Conservation (phyloP, 2,888 invertebrate species). For the Deroplatys truncata region DNA sequence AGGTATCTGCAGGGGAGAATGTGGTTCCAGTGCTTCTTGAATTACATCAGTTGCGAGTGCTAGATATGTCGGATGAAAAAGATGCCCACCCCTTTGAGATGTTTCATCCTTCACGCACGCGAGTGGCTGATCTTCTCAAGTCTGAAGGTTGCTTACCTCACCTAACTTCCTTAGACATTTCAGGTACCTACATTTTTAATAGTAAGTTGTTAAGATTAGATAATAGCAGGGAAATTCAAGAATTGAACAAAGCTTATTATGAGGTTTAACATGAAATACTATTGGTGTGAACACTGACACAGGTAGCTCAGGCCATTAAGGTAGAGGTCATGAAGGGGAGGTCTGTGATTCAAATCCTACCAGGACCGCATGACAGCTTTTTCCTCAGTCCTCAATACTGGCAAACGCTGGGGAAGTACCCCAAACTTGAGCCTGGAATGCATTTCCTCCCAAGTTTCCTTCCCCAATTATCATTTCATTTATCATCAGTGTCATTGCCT, state of each 20-base stretch:
- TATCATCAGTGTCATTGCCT: no score
- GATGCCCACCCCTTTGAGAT: constrained; percentile 48
- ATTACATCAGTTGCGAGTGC: constrained; percentile 48
- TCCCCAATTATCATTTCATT: no score
- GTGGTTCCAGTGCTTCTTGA: constrained; percentile 50
- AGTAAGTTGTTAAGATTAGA: background rate
- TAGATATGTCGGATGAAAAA: constrained; percentile 56
- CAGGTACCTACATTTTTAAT: constrained; percentile 44
- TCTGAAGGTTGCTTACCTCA: constrained; percentile 42
- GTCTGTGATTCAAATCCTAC: background rate
- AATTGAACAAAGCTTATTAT: background rate
- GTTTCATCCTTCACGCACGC: constrained; percentile 43
- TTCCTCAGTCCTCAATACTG: background rate
- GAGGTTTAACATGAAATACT: background rate
- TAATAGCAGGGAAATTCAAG: background rate
- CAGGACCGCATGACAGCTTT: background rate
- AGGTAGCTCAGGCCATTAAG: background rate
- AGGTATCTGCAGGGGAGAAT: constrained; percentile 38
- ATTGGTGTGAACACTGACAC: background rate
- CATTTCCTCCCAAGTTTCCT: no score
- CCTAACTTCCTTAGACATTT: constrained; percentile 59
- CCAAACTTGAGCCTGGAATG: background rate
- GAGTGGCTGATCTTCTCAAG: constrained; percentile 48
- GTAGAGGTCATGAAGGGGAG: background rate
- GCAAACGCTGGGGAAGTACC: background rate